A percentile compares a stretch with the other conserved stretches of the same genome.
Conservation (phyloP, 2,113 vertebrate species). For the Crypturellus undulatus region DNA sequence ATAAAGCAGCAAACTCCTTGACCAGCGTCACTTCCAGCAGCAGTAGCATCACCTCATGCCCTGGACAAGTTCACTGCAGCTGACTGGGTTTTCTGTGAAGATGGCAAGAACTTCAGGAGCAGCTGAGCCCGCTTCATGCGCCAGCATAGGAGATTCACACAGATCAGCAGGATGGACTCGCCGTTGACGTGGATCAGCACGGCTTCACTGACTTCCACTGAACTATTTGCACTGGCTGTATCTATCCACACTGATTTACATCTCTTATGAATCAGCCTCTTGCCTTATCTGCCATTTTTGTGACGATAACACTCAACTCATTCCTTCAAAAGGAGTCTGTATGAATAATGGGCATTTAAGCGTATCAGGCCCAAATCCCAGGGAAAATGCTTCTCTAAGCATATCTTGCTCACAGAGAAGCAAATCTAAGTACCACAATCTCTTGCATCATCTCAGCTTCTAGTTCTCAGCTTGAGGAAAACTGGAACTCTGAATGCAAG, state of each 20-base stretch:
- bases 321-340: neutral
- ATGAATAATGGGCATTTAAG: neutral
- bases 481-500: neutral
- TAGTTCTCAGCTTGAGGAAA: conserved; percentile 35
- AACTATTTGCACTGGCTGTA: neutral
- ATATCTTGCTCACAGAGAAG: conserved; percentile 9
- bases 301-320: neutral
- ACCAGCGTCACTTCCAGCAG: neutral
- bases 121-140: neutral
- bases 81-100: neutral
- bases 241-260: neutral
- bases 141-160: accelerated
- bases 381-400: conserved; percentile 7
- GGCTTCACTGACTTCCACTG: neutral
- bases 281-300: neutral
- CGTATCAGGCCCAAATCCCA: neutral
- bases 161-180: neutral
- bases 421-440: neutral
- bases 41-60: accelerated
- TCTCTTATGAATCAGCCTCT: neutral
- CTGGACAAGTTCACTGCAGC: neutral
- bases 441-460: neutral
- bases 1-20: neutral
- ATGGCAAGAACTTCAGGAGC: accelerated
- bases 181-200: accelerated